These are phyloP conservation scores for Caranx melampygus DNA, from an alignment of 2,113 vertebrate species.

Conservation along the genomic window DNA sequence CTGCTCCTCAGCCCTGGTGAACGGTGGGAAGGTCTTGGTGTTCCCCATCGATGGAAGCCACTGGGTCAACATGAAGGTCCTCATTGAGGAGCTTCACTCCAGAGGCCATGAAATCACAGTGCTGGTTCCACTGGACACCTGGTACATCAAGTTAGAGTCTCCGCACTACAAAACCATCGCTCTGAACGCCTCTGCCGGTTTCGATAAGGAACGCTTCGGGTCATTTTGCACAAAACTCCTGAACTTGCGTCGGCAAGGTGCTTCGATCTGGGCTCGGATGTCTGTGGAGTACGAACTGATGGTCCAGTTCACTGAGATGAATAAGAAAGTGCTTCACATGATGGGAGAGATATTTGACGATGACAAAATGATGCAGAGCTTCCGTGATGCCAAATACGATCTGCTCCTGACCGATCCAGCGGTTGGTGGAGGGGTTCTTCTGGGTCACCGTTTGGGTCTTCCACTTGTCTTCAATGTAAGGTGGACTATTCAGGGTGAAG, in stretches of 20 bases:
- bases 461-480: constrained; percentile 72
- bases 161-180: constrained; percentile 61
- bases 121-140: constrained; percentile 35
- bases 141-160: constrained; percentile 72
- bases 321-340: background rate
- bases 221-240: background rate
- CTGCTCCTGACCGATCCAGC: constrained; percentile 68
- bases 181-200: background rate
- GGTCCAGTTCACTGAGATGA: accelerated
- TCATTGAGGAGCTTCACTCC: constrained; percentile 69
- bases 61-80: constrained; percentile 77
- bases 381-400: constrained; percentile 60
- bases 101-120: constrained; percentile 73
- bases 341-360: constrained; percentile 46
- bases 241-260: background rate
- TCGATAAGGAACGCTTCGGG: constrained; percentile 29
- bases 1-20: constrained; percentile 8
- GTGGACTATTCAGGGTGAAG: constrained; percentile 72
- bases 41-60: constrained; percentile 72
- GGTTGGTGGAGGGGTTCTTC: constrained; percentile 39
- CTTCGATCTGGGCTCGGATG: constrained; percentile 38
- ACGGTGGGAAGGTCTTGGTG: constrained; percentile 70
- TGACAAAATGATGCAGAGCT: constrained; percentile 52
- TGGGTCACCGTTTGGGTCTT: constrained; percentile 62
- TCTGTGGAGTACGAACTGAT: constrained; percentile 24